Percentiles rank a stretch among this genome's conserved stretches.
phyloP scores from a whole-genome alignment of 2,888 invertebrate species.

The Eurois occulta region DNA sequence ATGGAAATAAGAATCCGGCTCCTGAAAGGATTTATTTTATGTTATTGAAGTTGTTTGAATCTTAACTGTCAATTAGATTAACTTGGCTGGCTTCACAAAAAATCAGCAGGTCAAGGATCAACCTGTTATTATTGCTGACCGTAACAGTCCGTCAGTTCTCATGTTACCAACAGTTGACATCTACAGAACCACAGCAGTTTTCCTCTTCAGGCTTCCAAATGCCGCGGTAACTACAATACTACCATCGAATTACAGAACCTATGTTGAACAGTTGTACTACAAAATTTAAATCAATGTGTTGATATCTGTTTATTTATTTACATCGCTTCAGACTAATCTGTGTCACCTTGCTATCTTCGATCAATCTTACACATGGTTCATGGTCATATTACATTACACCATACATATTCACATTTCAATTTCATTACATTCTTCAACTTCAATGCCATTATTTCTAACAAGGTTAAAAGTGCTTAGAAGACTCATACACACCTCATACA shows the following conservation, averaged over 20 bases:
- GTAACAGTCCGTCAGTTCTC: background rate
- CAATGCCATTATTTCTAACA: constrained; percentile 44
- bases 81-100: background rate
- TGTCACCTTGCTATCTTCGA: constrained; percentile 23
- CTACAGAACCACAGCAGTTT: background rate
- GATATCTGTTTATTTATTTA: background rate
- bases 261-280: background rate
- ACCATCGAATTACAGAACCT: background rate
- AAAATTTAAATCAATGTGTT: background rate
- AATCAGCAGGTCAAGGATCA: background rate
- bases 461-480: constrained; percentile 28
- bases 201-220: background rate
- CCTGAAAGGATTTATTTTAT: background rate
- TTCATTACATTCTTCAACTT: constrained; percentile 35
- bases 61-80: background rate
- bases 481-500: background rate
- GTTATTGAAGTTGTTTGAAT: background rate
- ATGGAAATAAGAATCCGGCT: background rate
- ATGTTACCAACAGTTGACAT: background rate
- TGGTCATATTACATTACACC: constrained; percentile 43
- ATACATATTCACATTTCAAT: constrained; percentile 43
- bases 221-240: background rate
- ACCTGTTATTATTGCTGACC: background rate
- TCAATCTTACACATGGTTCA: constrained; percentile 30
- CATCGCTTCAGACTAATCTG: background rate